phyloP scores from a whole-genome alignment of 2,797 vertebrate genomes.

The Cossypha polioptera region DNA sequence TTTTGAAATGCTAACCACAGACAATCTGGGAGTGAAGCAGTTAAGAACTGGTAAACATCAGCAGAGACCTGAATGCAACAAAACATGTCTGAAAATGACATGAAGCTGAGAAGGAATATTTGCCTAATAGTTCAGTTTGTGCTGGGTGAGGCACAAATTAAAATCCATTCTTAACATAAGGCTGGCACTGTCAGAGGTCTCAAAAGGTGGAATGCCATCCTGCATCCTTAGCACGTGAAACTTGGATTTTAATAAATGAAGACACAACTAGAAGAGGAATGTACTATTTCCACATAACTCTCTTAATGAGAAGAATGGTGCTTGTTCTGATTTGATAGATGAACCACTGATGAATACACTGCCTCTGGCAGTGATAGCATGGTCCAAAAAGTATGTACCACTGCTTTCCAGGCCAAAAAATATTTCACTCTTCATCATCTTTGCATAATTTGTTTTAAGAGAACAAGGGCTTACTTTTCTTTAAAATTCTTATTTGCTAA shows the following conservation, averaged over 20 bases:
- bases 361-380: not conserved
- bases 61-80: not conserved
- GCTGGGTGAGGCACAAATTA: not conserved
- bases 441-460: not conserved
- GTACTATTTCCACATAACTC: not conserved
- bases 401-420: not conserved
- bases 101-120: not conserved
- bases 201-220: not conserved
- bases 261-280: not conserved
- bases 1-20: not conserved
- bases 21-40: not conserved
- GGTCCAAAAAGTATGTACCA: not conserved
- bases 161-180: not conserved
- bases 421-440: not conserved
- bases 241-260: not conserved
- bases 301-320: not conserved
- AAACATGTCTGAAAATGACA: not conserved
- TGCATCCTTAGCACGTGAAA: not conserved
- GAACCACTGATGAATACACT: not conserved
- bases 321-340: conserved; percentile 22
- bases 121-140: not conserved
- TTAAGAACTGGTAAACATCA: not conserved
- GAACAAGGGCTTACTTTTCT: not conserved
- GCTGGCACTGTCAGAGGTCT: not conserved
- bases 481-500: not conserved